Evolutionary conservation across 1,140 invertebrate species (phyloP).

Genomic region (Drosophila pallidifrons): DNA sequence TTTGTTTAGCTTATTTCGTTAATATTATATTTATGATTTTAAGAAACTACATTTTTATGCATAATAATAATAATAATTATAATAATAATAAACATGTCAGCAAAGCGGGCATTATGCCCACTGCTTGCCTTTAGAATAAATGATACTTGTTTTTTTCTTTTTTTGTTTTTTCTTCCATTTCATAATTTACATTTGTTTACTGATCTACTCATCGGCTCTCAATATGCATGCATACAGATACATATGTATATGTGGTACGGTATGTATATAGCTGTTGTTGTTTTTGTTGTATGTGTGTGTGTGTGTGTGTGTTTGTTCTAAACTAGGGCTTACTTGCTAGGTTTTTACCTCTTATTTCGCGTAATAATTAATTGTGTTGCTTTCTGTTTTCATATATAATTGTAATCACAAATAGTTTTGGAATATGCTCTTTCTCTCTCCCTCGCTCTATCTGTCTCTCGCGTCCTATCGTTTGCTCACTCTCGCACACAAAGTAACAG

Average conservation of each 20-base stretch:
- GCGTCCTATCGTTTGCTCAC: constrained; percentile 11
- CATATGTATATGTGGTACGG: constrained; percentile 31
- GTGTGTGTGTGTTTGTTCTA: constrained; percentile 40
- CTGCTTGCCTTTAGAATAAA: constrained; percentile 55
- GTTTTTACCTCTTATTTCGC: constrained; percentile 51
- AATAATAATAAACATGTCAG: constrained; percentile 55
- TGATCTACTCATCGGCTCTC: constrained; percentile 51
- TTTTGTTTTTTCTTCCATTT: neutral
- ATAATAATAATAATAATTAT: constrained; percentile 33
- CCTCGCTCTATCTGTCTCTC: constrained; percentile 22
- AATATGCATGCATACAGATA: constrained; percentile 22
- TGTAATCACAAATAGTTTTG: constrained; percentile 83
- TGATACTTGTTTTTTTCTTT: constrained; percentile 27
- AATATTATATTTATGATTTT: constrained; percentile 43
- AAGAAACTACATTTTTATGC: constrained; percentile 71
- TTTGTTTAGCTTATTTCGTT: constrained; percentile 23
- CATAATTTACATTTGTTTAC: constrained; percentile 67
- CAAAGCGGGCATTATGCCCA: constrained; percentile 24
- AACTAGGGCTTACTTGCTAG: constrained; percentile 49
- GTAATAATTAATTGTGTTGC: constrained; percentile 68
- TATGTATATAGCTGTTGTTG: constrained; percentile 43
- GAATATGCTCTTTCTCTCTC: constrained; percentile 68
- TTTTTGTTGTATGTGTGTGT: too few species aligned
- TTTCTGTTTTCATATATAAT: constrained; percentile 73
- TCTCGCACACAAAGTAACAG: constrained; percentile 22